phyloP scores from a whole-genome alignment of 2,113 vertebrate species.

The Nothocercus julius region DNA sequence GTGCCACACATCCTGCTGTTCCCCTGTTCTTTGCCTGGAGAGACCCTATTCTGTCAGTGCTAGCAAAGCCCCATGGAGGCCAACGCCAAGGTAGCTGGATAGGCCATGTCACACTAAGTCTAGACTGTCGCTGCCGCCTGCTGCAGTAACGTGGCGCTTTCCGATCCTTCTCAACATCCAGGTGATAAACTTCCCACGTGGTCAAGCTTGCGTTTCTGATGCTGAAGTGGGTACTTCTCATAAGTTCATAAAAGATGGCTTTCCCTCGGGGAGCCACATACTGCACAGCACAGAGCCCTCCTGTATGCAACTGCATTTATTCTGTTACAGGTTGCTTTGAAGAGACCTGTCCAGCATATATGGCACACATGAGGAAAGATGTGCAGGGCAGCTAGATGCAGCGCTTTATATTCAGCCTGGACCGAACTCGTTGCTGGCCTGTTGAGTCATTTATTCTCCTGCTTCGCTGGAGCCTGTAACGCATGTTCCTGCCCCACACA shows the following conservation, averaged over 20 bases:
- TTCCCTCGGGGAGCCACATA: neutral
- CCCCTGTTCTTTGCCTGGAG: neutral
- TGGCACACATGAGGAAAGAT: neutral
- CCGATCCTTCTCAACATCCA: neutral
- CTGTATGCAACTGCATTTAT: neutral
- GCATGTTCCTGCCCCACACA: neutral
- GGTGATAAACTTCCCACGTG: neutral
- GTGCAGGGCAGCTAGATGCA: neutral
- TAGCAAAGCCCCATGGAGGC: neutral
- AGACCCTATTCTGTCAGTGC: neutral
- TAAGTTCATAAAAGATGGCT: neutral
- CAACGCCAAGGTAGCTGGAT: neutral
- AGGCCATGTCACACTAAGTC: fast-evolving
- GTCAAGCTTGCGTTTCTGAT: neutral
- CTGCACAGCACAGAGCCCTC: neutral
- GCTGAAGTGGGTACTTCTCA: neutral
- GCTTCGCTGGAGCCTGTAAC: neutral
- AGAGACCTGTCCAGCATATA: too few relatives aligned
- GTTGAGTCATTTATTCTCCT: neutral
- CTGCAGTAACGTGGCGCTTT: neutral
- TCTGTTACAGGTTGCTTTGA: neutral
- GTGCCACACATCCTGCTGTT: neutral
- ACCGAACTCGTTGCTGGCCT: fast-evolving
- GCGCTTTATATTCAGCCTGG: neutral
- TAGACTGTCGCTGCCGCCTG: neutral